Evolutionary conservation across 2,797 vertebrate species (phyloP).

Genomic region (Mus minutoides): DNA sequence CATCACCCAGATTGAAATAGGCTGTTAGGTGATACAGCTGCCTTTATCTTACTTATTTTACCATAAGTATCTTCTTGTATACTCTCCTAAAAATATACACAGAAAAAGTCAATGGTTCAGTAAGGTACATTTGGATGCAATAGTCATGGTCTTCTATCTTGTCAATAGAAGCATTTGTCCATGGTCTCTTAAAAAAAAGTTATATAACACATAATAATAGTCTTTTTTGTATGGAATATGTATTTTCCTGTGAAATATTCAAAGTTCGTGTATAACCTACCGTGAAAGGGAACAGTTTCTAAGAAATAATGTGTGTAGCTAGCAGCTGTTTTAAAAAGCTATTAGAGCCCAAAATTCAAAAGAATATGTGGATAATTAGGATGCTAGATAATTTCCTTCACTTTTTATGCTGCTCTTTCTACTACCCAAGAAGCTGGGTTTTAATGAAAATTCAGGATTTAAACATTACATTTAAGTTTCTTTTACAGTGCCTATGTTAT

Average conservation of each 20-base stretch:
- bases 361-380: constrained; percentile 1
- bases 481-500: constrained; percentile 15
- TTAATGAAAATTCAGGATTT: constrained; percentile 47
- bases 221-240: neutral
- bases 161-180: neutral
- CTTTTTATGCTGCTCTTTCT: constrained; percentile 18
- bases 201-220: neutral
- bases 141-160: neutral
- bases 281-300: neutral
- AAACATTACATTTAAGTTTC: constrained; percentile 31
- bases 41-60: neutral
- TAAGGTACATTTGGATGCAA: neutral
- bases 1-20: neutral
- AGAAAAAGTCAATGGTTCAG: neutral
- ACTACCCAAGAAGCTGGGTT: neutral
- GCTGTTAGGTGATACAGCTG: neutral
- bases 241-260: neutral
- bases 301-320: neutral
- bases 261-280: constrained; percentile 21
- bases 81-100: neutral
- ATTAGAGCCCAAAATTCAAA: neutral
- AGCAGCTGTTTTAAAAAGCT: constrained; percentile 8
- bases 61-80: neutral
- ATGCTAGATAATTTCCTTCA: neutral
- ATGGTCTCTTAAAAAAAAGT: neutral